These are phyloP conservation scores for Leptosomus discolor DNA, from an alignment of 2,113 vertebrate species.

Conservation along the genomic window DNA sequence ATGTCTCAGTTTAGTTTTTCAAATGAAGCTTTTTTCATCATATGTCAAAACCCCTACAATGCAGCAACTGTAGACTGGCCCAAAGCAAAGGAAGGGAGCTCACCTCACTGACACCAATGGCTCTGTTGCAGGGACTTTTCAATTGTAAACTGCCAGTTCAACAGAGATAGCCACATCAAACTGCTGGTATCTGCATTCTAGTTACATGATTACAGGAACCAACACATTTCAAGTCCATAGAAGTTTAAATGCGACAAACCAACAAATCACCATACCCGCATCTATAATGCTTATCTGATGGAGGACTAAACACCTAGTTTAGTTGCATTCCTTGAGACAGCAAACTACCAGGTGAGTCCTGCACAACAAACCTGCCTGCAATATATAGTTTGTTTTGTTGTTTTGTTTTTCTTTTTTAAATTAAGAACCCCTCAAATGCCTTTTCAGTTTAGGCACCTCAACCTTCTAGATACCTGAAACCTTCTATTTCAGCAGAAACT, in stretches of 20 bases:
- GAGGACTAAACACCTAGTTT: background rate
- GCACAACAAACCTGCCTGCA: background rate
- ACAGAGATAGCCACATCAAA: background rate
- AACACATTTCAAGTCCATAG: background rate
- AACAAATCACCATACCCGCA: background rate
- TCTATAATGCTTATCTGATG: background rate
- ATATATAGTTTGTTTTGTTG: fast-evolving
- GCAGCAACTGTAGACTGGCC: background rate
- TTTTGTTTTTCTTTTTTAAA: background rate
- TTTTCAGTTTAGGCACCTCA: background rate
- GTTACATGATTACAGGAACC: background rate
- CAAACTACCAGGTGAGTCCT: background rate
- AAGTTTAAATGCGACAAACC: background rate
- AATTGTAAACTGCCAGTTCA: background rate
- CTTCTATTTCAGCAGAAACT: background rate
- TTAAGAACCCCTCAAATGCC: background rate
- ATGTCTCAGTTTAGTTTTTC: background rate
- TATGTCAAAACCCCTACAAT: background rate
- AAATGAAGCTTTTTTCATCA: background rate
- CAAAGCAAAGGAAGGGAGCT: background rate
- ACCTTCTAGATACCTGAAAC: background rate
- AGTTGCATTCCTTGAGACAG: background rate
- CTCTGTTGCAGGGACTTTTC: background rate
- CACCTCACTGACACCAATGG: background rate
- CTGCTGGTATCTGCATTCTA: background rate